A percentile compares a stretch with the other conserved stretches of the same genome.
phyloP scores from a whole-genome alignment of 2,888 invertebrate genomes.

The Eulithis testata region DNA sequence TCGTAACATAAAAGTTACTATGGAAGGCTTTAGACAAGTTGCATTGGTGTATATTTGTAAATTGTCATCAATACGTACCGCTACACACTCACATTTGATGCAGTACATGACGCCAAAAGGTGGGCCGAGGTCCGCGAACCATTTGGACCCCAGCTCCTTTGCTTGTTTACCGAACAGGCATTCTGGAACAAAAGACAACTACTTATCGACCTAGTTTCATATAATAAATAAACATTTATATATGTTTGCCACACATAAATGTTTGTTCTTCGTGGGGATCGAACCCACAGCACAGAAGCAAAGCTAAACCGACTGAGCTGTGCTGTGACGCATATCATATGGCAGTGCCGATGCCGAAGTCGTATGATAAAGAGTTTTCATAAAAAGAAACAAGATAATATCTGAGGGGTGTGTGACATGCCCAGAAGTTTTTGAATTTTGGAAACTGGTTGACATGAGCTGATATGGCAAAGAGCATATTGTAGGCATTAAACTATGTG shows the following conservation, averaged over 20 bases:
- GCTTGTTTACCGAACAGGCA: conserved; percentile 95
- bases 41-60: conserved; percentile 33
- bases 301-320: no score
- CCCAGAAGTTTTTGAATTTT: neutral
- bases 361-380: neutral
- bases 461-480: no score
- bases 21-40: conserved; percentile 2
- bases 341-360: neutral
- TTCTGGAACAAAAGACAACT: conserved; percentile 87
- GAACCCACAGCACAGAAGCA: no score
- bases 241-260: no score
- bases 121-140: conserved; percentile 96
- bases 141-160: conserved; percentile 94
- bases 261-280: no score
- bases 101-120: conserved; percentile 98
- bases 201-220: neutral
- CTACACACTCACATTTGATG: conserved; percentile 97
- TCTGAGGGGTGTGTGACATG: neutral
- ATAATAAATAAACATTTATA: no score
- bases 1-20: neutral
- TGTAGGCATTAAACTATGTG: no score
- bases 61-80: conserved; percentile 88
- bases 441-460: no score
- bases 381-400: no score
- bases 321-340: neutral